Percentiles rank a stretch among this genome's conserved stretches.
These are phyloP conservation scores for Triplophysa dalaica DNA, from an alignment of 2,113 vertebrate genomes.

Conservation along the genomic window DNA sequence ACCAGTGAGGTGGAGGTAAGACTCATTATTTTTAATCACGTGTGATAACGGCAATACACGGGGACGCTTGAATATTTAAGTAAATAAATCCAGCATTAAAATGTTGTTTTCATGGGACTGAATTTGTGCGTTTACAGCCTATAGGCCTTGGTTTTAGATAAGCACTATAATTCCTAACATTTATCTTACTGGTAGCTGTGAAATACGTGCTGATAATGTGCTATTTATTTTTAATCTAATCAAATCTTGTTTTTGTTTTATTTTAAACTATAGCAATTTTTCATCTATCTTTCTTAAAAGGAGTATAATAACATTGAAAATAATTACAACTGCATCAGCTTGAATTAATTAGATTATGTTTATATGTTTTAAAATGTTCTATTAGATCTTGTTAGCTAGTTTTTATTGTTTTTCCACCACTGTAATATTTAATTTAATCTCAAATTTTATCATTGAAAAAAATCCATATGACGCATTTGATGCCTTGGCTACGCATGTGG, in stretches of 20 bases:
- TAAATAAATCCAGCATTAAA: background rate
- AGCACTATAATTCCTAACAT: background rate
- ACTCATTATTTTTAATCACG: conserved; percentile 45
- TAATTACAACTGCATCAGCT: background rate
- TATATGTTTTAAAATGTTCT: too few relatives aligned
- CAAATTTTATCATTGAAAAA: too few relatives aligned
- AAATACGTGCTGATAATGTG: background rate
- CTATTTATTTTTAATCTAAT: background rate
- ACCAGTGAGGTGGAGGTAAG: conserved; percentile 57
- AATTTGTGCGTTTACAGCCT: background rate
- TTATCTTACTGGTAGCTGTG: background rate
- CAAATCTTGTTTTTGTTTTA: too few relatives aligned
- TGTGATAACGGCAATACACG: conserved; percentile 15
- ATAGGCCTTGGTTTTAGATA: background rate
- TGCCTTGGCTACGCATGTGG: background rate
- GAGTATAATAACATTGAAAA: background rate
- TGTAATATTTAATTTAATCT: too few relatives aligned
- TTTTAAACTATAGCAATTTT: background rate
- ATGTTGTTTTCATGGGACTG: background rate
- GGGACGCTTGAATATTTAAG: background rate
- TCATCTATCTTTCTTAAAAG: too few relatives aligned
- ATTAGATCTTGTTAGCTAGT: too few relatives aligned
- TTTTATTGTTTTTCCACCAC: too few relatives aligned
- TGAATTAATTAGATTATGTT: background rate
- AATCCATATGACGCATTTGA: background rate